These are phyloP conservation scores for Paramisgurnus dabryanus DNA, from an alignment of 2,113 vertebrate species.

Conservation along the genomic window DNA sequence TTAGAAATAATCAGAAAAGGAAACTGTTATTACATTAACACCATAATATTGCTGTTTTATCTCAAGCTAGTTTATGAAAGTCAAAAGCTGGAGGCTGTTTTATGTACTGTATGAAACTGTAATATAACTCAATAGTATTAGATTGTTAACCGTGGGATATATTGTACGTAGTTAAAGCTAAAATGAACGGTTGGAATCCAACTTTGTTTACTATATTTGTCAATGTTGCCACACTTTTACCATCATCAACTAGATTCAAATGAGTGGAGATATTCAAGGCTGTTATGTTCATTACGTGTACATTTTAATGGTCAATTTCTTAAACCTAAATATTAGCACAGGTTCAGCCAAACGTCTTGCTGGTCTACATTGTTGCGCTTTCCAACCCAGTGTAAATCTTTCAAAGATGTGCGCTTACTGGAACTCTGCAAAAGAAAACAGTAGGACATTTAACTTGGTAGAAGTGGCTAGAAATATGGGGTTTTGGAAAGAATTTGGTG, in stretches of 20 bases:
- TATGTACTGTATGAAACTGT: not conserved
- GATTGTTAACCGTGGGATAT: not conserved
- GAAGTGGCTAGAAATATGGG: not conserved
- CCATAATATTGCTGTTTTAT: not conserved
- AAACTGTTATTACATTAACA: not conserved
- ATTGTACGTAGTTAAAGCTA: no score
- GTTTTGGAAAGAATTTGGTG: slow-evolving; percentile 13
- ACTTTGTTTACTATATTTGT: not conserved
- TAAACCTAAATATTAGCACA: slow-evolving; percentile 34
- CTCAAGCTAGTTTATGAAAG: not conserved
- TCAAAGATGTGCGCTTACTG: slow-evolving; percentile 20
- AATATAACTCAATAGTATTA: not conserved
- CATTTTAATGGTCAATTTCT: slow-evolving; percentile 28
- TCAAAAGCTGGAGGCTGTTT: not conserved
- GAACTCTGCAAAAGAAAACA: slow-evolving; percentile 4
- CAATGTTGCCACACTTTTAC: not conserved
- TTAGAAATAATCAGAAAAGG: not conserved
- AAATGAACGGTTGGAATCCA: not conserved
- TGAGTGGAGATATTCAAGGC: not conserved
- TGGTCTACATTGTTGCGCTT: not conserved
- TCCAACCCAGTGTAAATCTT: slow-evolving; percentile 16
- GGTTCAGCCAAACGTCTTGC: slow-evolving; percentile 12
- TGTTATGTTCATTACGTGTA: slow-evolving; percentile 8
- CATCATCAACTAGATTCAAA: not conserved
- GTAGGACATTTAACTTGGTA: not conserved